These are phyloP conservation scores for Drosophila neotestacea DNA, from an alignment of 2,888 invertebrate genomes.

Conservation along the genomic window DNA sequence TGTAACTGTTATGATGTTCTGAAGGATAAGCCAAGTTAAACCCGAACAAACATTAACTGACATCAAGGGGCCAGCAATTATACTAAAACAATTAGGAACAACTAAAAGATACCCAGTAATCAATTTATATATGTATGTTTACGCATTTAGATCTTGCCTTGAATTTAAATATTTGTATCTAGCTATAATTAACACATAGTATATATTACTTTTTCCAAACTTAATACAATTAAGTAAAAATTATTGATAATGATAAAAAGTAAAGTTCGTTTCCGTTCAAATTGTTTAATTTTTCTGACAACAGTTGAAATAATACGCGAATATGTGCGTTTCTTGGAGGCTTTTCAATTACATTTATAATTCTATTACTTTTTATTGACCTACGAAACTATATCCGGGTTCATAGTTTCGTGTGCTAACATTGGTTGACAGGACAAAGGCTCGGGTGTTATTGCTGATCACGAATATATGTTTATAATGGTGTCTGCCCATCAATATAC, in stretches of 20 bases:
- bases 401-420: too few species aligned
- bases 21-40: conserved; percentile 56
- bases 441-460: not conserved
- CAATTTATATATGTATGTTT: not conserved
- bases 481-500: not conserved
- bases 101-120: conserved; percentile 1
- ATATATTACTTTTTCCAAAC: too few species aligned
- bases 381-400: too few species aligned
- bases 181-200: not conserved
- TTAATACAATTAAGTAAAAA: too few species aligned
- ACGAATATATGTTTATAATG: not conserved
- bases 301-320: too few species aligned
- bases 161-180: too few species aligned
- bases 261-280: not conserved
- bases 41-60: conserved; percentile 44
- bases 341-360: too few species aligned
- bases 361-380: too few species aligned
- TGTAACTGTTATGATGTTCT: conserved; percentile 54
- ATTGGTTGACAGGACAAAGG: too few species aligned
- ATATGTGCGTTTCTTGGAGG: too few species aligned
- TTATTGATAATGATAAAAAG: not conserved
- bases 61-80: conserved; percentile 35
- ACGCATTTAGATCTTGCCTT: too few species aligned
- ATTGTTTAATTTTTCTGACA: too few species aligned
- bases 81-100: not conserved